These are phyloP conservation scores for Coturnix japonica DNA, from an alignment of 2,113 vertebrate species.

Conservation along the genomic window DNA sequence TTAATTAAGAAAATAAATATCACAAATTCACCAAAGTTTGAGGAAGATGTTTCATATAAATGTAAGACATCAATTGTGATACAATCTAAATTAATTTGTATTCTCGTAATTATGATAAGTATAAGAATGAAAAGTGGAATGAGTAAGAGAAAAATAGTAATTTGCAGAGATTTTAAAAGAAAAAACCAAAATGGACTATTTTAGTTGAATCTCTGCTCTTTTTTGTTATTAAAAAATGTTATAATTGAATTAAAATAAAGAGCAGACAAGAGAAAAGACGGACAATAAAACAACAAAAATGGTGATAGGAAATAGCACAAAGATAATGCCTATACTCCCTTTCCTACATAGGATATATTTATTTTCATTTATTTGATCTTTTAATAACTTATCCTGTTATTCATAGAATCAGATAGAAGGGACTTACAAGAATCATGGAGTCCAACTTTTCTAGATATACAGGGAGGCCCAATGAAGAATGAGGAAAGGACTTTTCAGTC, in stretches of 20 bases:
- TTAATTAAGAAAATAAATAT: neutral
- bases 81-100: neutral
- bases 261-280: neutral
- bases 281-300: neutral
- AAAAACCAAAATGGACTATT: neutral
- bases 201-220: neutral
- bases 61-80: neutral
- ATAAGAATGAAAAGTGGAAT: neutral
- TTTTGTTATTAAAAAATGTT: neutral
- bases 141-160: neutral
- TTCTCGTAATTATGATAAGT: neutral
- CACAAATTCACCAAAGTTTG: neutral
- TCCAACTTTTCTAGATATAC: neutral
- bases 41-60: neutral
- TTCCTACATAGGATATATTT: neutral
- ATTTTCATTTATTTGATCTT: neutral
- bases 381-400: neutral
- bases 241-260: neutral
- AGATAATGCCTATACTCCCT: fast-evolving
- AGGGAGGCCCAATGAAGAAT: neutral
- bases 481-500: neutral
- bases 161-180: neutral
- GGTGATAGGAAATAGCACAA: neutral
- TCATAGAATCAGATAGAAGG: neutral
- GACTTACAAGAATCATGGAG: neutral